These are phyloP conservation scores for Proterorhinus semilunaris DNA, from an alignment of 2,113 vertebrate species.

Conservation along the genomic window DNA sequence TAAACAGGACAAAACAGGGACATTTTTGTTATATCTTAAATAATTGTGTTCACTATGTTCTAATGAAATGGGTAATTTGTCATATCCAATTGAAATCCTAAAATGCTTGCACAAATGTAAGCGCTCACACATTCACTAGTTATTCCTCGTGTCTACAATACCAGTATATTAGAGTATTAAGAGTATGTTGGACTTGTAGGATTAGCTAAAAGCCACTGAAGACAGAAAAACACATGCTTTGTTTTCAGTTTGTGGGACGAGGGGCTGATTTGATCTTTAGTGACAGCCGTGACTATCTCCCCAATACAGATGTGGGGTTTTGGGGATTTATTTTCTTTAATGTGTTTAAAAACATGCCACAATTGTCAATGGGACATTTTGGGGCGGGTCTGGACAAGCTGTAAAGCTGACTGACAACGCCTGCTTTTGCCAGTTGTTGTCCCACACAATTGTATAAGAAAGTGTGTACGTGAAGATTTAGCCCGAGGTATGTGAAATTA, in stretches of 20 bases:
- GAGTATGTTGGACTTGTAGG: slow-evolving; percentile 6
- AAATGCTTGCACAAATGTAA: too few relatives aligned
- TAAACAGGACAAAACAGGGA: too few relatives aligned
- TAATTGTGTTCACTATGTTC: too few relatives aligned
- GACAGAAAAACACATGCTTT: slow-evolving; percentile 30
- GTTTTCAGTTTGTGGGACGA: slow-evolving; percentile 30
- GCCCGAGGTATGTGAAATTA: too few relatives aligned
- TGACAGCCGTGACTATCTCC: slow-evolving; percentile 61
- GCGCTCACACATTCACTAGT: too few relatives aligned
- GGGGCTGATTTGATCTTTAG: slow-evolving; percentile 36
- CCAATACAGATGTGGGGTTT: slow-evolving; percentile 33
- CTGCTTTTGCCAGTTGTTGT: not conserved
- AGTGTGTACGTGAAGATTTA: too few relatives aligned
- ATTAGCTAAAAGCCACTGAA: slow-evolving; percentile 16
- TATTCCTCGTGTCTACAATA: not conserved
- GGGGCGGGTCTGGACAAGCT: slow-evolving; percentile 7
- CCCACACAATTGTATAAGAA: slow-evolving; percentile 5
- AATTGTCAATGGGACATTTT: slow-evolving; percentile 9
- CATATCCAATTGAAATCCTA: too few relatives aligned
- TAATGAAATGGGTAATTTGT: too few relatives aligned
- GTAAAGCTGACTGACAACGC: not conserved
- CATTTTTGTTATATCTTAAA: too few relatives aligned
- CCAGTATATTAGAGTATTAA: not conserved
- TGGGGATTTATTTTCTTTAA: slow-evolving; percentile 28
- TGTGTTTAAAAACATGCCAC: slow-evolving; percentile 11